Percentiles rank a stretch among this genome's conserved stretches.
Evolutionary conservation across 2,888 invertebrate genomes (phyloP).

Genomic region (Cephus runcator): DNA sequence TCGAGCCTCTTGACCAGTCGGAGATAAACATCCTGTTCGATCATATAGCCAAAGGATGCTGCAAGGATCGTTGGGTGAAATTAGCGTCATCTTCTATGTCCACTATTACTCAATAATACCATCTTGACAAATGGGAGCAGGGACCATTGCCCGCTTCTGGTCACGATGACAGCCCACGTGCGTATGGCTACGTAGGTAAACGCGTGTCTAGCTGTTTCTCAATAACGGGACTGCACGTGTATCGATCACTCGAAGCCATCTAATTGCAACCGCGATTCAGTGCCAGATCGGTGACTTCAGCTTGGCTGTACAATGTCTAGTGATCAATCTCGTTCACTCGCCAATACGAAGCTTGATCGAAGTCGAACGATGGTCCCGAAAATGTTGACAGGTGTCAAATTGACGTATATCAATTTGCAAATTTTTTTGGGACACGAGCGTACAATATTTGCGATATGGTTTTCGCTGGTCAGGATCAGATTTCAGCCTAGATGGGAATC

Average conservation of each 20-base stretch:
- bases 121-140: neutral
- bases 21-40: neutral
- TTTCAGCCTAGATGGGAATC: neutral
- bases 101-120: neutral
- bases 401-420: neutral
- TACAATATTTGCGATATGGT: neutral
- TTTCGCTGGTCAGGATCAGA: neutral
- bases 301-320: neutral
- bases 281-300: neutral
- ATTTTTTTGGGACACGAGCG: neutral
- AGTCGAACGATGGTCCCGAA: neutral
- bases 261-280: neutral
- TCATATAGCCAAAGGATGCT: neutral
- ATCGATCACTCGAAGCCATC: no score
- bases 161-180: neutral
- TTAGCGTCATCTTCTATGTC: neutral
- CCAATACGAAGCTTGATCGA: neutral
- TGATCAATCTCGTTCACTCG: neutral
- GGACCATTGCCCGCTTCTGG: neutral
- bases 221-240: no score
- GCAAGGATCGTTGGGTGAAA: neutral
- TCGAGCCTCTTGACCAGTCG: neutral
- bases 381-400: neutral
- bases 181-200: neutral
- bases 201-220: neutral